Evolutionary conservation across 1,140 invertebrate species (phyloP).

Genomic region (Pantala flavescens): DNA sequence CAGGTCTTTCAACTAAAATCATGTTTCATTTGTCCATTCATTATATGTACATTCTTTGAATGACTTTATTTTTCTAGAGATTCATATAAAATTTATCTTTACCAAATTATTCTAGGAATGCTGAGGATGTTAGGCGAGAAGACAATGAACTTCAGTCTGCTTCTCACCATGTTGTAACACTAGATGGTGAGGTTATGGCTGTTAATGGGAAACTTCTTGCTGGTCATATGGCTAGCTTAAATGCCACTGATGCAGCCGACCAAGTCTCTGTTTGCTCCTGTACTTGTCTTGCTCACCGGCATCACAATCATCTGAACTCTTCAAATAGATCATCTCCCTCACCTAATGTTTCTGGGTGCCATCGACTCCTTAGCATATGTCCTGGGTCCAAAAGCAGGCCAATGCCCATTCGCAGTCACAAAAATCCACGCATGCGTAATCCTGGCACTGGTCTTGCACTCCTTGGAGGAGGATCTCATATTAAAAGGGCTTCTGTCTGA

Average conservation of each 20-base stretch:
- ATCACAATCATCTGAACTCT: neutral
- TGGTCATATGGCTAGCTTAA: constrained; percentile 41
- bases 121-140: constrained; percentile 79
- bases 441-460: neutral
- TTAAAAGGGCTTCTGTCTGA: neutral
- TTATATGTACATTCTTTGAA: no score
- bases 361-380: neutral
- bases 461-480: neutral
- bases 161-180: constrained; percentile 60
- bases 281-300: constrained; percentile 40
- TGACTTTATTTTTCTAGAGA: no score
- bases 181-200: constrained; percentile 92
- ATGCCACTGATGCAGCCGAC: constrained; percentile 41
- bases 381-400: neutral
- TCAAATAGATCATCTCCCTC: neutral
- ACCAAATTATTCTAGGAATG: constrained; percentile 49
- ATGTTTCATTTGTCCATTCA: no score
- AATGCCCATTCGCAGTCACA: neutral
- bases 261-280: constrained; percentile 63
- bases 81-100: no score
- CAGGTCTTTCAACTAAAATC: no score
- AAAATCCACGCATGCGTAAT: neutral
- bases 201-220: constrained; percentile 73
- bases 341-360: neutral
- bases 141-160: constrained; percentile 64